phyloP scores from a whole-genome alignment of 2,888 invertebrate genomes.

The Leptogaster cylindrica region DNA sequence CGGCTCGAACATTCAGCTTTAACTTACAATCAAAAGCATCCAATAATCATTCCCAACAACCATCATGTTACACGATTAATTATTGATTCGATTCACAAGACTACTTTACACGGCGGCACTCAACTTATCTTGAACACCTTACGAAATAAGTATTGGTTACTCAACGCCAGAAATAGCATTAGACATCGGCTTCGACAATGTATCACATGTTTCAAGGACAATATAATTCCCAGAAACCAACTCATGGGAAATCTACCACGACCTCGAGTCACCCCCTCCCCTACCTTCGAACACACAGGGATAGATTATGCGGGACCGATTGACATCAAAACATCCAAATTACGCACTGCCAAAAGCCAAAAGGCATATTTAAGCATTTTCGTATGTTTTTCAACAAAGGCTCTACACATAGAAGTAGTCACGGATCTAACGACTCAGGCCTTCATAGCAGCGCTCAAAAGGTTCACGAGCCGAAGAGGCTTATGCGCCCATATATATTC shows the following conservation, averaged over 20 bases:
- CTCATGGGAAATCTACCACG: slow-evolving; percentile 52
- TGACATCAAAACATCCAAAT: slow-evolving; percentile 41
- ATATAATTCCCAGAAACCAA: slow-evolving; percentile 43
- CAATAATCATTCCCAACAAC: no score
- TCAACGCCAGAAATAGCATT: slow-evolving; percentile 44
- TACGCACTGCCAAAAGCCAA: no score
- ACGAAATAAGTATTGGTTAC: slow-evolving; percentile 49
- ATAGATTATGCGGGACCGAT: slow-evolving; percentile 43
- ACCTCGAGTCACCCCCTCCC: no score
- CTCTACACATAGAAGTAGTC: slow-evolving; percentile 44
- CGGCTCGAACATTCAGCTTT: no score
- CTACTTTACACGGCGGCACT: neutral
- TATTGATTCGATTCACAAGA: slow-evolving; percentile 35
- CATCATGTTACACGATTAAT: no score
- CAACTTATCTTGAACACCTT: slow-evolving; percentile 36
- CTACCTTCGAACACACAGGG: slow-evolving; percentile 8
- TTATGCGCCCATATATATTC: slow-evolving; percentile 31
- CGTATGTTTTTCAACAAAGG: slow-evolving; percentile 44
- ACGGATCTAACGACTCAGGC: slow-evolving; percentile 17
- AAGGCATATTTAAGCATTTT: no score
- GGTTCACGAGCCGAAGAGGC: slow-evolving; percentile 42
- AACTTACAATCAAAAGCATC: no score
- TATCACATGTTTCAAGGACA: slow-evolving; percentile 44
- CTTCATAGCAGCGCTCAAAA: slow-evolving; percentile 45
- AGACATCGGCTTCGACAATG: slow-evolving; percentile 46